Evolutionary conservation across 2,113 vertebrate genomes (phyloP), one percentile per base, ranked within the genome.

Genomic region (Cricetomys ansorgei): DNA sequence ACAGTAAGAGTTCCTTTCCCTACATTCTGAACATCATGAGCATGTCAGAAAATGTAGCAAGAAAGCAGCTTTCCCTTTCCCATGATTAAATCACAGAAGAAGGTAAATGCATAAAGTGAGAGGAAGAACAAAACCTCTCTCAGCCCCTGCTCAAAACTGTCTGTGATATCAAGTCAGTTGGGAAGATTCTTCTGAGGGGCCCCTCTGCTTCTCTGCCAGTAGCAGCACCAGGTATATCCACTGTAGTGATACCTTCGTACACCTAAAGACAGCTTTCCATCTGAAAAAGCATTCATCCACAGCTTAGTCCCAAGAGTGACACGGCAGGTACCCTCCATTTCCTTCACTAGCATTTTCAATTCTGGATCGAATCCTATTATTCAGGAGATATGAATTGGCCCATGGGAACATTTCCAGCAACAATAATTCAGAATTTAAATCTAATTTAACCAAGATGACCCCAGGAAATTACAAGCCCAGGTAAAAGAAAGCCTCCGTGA

Each of bases 371-470:
- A 96, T 92, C 55, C 93, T 62, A 86, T 93, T 19, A 84, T 17
- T 83, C 79, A 9, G 43, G 89, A 97, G 77, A 83, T 88, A 85
- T 21, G 59, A 96, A 77, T 16, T 91, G 88, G n/a, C 87, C 75
- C 70, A 84, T 80, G 79, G 95, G 92, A 91, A 96, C 50, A 88
- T 67, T 96, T 96, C 92, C 90, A 94, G 81, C 43, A 94, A 91
- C 64, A 95, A 50, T 94, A 92, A 94, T 96, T 97, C 92, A 92
- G 94, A 97, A 96, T 94, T 97, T 95, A 97, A 96, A 92, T 89
- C 67, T 84, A 84, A 97, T 96, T 95, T 93, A 77, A 91, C 72
- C 76, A 55, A 50, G 48, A 72, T 81, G 89, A 95, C 73, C 88
- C 40, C 40, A 94, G 48, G 92, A 94, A 97, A 97, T 97, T 50